Conservation (phyloP, 2,113 vertebrate genomes). For the Amphilophus citrinellus region DNA sequence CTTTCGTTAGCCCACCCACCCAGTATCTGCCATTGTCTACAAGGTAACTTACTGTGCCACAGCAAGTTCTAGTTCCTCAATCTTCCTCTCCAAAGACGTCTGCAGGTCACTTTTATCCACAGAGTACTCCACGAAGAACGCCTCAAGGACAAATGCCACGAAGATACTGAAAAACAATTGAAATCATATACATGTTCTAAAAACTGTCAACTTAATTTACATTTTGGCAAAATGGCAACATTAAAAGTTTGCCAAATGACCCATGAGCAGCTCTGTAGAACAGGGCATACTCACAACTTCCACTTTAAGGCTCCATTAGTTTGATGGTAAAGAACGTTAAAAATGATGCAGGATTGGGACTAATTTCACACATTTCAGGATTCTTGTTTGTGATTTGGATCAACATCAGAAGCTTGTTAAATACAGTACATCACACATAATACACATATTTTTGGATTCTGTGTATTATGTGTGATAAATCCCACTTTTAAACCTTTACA, state of each 20-base stretch:
- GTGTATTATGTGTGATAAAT: not conserved
- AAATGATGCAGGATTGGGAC: not conserved
- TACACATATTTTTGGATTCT: too few relatives aligned
- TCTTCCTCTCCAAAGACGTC: constrained; percentile 93
- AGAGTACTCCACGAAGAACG: constrained; percentile 94
- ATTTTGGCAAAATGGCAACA: not conserved
- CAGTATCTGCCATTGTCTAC: not conserved
- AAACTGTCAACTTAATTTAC: too few relatives aligned
- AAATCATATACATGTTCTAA: not conserved
- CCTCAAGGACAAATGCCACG: constrained; percentile 92
- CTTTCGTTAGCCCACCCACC: too few relatives aligned
- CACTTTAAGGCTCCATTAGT: not conserved
- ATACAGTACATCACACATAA: not conserved
- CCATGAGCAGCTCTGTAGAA: not conserved
- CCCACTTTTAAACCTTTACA: not conserved
- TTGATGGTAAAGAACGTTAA: not conserved
- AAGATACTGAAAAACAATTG: constrained; percentile 86
- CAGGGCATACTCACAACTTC: not conserved
- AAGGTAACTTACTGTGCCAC: constrained; percentile 85
- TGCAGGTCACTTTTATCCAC: constrained; percentile 92
- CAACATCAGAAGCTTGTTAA: not conserved
- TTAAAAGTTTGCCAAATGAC: not conserved
- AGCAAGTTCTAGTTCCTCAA: constrained; percentile 90
- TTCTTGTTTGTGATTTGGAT: not conserved
- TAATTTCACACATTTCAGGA: not conserved